Evolutionary conservation across 2,888 invertebrate genomes (phyloP).

Genomic region (Fissipunctia ypsillon): DNA sequence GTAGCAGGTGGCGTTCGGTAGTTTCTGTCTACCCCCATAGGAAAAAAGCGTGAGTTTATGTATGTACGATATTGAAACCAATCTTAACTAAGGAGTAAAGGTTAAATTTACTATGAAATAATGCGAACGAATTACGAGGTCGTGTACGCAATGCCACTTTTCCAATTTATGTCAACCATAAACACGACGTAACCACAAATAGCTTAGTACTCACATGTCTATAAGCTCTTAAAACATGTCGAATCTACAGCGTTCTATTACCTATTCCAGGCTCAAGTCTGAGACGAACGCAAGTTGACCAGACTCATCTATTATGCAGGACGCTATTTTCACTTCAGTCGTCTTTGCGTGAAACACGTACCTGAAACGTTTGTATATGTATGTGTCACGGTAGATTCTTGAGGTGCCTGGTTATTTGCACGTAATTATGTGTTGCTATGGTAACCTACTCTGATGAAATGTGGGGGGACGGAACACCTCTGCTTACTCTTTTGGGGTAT

Average conservation of each 20-base stretch:
- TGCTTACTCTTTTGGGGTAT: not conserved
- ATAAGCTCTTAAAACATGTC: slow-evolving; percentile 16
- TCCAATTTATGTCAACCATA: not conserved
- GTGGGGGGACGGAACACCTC: not conserved
- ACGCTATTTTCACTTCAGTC: slow-evolving; percentile 31
- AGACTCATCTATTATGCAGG: slow-evolving; percentile 34
- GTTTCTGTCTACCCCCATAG: too few species aligned
- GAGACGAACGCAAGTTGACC: slow-evolving; percentile 49
- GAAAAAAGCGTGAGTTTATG: too few species aligned
- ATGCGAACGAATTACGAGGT: not conserved
- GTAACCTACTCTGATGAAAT: not conserved
- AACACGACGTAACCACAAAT: not conserved
- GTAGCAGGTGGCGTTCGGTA: too few species aligned
- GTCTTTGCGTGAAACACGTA: slow-evolving; percentile 21
- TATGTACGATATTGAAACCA: too few species aligned
- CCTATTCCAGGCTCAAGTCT: slow-evolving; percentile 32
- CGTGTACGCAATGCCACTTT: not conserved
- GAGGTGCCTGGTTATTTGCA: slow-evolving; percentile 3
- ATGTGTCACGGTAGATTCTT: slow-evolving; percentile 8
- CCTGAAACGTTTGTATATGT: slow-evolving; percentile 12
- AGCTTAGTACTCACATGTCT: not conserved
- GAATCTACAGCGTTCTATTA: slow-evolving; percentile 15
- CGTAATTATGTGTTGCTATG: not conserved
- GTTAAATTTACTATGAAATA: not conserved
- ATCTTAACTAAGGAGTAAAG: too few species aligned